Percentiles rank a stretch among this genome's conserved stretches.
Conservation (phyloP, 2,888 invertebrate genomes). For the Heliothis peltigera region DNA sequence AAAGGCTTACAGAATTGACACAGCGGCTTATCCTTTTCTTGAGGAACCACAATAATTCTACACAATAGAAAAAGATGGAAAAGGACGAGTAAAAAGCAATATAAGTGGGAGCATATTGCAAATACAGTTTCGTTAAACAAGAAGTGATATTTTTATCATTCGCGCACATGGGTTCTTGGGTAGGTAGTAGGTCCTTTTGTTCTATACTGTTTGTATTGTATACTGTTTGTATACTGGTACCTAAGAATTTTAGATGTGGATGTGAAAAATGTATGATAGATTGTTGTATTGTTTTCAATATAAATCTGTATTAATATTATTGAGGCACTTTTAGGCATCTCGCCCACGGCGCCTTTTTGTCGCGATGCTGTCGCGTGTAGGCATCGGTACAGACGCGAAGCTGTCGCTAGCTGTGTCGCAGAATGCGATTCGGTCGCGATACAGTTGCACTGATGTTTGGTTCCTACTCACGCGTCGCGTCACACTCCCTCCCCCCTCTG, state of each 20-base stretch:
- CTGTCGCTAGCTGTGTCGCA: too few relatives aligned
- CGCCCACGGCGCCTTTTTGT: too few relatives aligned
- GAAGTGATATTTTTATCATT: constrained; percentile 67
- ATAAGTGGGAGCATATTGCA: constrained; percentile 71
- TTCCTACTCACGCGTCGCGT: too few relatives aligned
- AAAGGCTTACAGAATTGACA: constrained; percentile 23
- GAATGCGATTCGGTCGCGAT: too few relatives aligned
- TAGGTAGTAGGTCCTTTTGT: constrained; percentile 49
- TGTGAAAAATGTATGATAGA: constrained; percentile 16
- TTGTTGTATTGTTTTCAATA: constrained; percentile 11
- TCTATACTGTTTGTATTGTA: constrained; percentile 22
- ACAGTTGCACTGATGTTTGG: too few relatives aligned
- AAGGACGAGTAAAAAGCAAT: constrained; percentile 68
- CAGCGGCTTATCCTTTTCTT: constrained; percentile 14
- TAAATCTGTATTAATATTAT: too few relatives aligned
- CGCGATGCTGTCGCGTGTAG: too few relatives aligned
- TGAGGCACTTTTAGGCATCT: too few relatives aligned
- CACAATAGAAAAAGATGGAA: constrained; percentile 60
- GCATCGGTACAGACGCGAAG: too few relatives aligned
- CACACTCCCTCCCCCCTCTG: too few relatives aligned
- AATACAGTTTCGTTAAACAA: constrained; percentile 56
- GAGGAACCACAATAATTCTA: constrained; percentile 32
- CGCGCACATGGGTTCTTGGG: constrained; percentile 56
- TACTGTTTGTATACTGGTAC: constrained; percentile 10
- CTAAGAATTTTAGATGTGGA: constrained; percentile 1